Evolutionary conservation across 2,888 invertebrate species (phyloP).

Genomic region (Automeris io): DNA sequence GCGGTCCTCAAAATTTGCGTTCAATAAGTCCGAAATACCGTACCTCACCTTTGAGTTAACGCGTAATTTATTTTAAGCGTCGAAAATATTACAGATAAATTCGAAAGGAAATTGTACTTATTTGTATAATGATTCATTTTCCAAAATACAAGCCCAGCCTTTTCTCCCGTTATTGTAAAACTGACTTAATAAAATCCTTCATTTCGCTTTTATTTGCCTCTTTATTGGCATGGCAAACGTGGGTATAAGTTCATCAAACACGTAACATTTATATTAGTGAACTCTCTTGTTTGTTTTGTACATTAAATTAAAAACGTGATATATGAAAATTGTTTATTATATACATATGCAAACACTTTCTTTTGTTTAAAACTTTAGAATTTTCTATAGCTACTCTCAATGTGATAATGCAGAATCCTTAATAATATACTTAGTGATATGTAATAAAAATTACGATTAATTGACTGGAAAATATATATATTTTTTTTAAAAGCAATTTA

Average conservation of each 20-base stretch:
- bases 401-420: no score
- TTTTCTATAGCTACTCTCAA: no score
- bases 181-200: constrained; percentile 20
- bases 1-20: constrained; percentile 75
- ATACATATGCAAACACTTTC: no score
- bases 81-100: constrained; percentile 27
- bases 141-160: constrained; percentile 29
- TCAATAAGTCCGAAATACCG: constrained; percentile 71
- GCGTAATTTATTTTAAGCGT: constrained; percentile 34
- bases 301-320: constrained; percentile 1
- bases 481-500: no score
- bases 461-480: no score
- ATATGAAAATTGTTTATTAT: no score
- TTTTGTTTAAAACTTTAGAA: no score
- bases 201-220: constrained; percentile 27
- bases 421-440: no score
- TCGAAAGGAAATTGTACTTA: constrained; percentile 23
- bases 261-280: constrained; percentile 5
- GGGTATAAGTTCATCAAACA: constrained; percentile 11
- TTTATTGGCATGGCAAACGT: constrained; percentile 9
- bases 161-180: constrained; percentile 36
- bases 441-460: no score
- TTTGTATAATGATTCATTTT: constrained; percentile 33
- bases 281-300: constrained; percentile 1
- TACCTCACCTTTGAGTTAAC: constrained; percentile 45